Evolutionary conservation across 1,140 invertebrate genomes (phyloP).

Genomic region (Drosophila bocki): DNA sequence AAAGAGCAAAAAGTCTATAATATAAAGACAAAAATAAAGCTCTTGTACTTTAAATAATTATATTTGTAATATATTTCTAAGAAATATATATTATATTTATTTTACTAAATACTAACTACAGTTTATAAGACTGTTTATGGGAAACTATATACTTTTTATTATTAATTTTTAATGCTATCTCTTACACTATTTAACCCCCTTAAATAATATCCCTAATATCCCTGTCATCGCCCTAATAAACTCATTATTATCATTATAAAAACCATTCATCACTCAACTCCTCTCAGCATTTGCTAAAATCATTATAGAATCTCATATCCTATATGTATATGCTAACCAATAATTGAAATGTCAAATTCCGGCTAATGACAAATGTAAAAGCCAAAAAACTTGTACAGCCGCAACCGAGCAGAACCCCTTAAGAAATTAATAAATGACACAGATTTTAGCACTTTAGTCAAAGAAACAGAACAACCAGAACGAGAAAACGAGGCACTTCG

Average conservation of each 20-base stretch:
- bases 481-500: conserved; percentile 40
- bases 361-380: conserved; percentile 73
- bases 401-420: conserved; percentile 34
- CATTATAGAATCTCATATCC: conserved; percentile 35
- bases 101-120: too few species aligned
- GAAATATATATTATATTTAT: background rate
- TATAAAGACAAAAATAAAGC: too few species aligned
- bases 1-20: too few species aligned
- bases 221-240: conserved; percentile 7
- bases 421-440: conserved; percentile 76
- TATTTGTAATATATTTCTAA: background rate
- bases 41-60: background rate
- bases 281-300: conserved; percentile 26
- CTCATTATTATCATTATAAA: background rate
- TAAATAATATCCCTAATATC: background rate
- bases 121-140: too few species aligned
- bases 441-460: conserved; percentile 77
- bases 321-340: conserved; percentile 25
- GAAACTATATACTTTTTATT: background rate
- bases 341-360: conserved; percentile 75
- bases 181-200: background rate
- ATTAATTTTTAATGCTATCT: too few species aligned
- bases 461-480: background rate
- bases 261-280: conserved; percentile 7
- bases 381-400: conserved; percentile 39